Conservation (phyloP, 2,888 invertebrate species). For the Lymantria monacha region DNA sequence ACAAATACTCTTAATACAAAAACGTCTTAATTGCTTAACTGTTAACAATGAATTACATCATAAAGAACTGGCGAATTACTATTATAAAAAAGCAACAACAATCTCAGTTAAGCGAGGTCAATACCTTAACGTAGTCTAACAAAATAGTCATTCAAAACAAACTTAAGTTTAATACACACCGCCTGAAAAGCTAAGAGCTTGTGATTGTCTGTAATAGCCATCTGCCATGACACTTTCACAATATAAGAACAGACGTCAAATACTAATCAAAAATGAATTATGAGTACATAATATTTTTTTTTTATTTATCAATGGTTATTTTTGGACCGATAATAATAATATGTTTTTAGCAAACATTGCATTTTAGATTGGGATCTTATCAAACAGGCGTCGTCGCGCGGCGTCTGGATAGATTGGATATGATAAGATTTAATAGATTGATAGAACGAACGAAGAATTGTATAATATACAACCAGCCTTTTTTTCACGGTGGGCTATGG, state of each 20-base stretch:
- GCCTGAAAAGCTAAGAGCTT: background rate
- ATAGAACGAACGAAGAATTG: background rate
- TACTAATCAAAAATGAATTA: background rate
- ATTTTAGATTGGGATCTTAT: conserved; percentile 2
- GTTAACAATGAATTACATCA: background rate
- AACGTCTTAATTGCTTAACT: background rate
- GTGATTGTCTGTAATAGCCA: background rate
- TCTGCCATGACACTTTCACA: background rate
- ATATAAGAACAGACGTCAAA: background rate
- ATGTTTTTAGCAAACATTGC: background rate
- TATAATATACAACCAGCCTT: background rate
- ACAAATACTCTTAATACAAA: too few species aligned
- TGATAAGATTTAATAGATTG: background rate
- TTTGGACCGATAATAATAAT: background rate
- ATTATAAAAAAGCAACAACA: background rate
- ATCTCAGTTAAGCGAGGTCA: background rate
- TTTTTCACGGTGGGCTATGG: too few species aligned
- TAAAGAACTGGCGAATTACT: background rate
- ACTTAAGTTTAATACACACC: background rate
- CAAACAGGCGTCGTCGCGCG: background rate
- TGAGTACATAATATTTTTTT: background rate
- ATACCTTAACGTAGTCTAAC: conserved; percentile 5
- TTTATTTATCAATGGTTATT: background rate
- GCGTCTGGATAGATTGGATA: background rate
- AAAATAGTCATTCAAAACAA: conserved; percentile 2